Evolutionary conservation across 2,888 invertebrate genomes (phyloP).

Genomic region (Pseudoips prasinana): DNA sequence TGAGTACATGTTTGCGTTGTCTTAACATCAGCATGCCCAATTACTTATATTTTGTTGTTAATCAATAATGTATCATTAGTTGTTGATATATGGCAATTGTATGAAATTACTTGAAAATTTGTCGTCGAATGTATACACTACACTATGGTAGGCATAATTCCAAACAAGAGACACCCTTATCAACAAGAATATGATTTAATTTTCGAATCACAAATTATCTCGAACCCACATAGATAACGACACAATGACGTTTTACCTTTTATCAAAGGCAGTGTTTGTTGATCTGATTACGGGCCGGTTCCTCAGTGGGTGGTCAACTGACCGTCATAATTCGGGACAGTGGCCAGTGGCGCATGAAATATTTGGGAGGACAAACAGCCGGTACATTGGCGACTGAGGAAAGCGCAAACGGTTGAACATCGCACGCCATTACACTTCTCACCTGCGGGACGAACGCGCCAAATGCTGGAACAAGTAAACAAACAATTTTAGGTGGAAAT

Average conservation of each 20-base stretch:
- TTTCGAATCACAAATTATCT: background rate
- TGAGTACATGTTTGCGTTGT: too few species aligned
- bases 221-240: constrained; percentile 17
- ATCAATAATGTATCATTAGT: too few species aligned
- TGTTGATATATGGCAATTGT: too few species aligned
- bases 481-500: constrained; percentile 20
- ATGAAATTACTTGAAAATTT: too few species aligned
- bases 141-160: too few species aligned
- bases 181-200: too few species aligned
- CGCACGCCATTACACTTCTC: constrained; percentile 71
- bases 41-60: too few species aligned
- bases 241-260: constrained; percentile 61
- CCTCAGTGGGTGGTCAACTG: constrained; percentile 68
- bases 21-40: too few species aligned
- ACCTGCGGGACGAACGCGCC: constrained; percentile 47
- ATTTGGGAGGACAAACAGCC: constrained; percentile 54
- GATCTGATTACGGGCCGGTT: constrained; percentile 68
- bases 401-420: constrained; percentile 64
- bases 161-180: too few species aligned
- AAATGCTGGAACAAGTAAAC: constrained; percentile 31
- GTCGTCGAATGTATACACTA: too few species aligned
- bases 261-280: constrained; percentile 72
- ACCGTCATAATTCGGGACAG: constrained; percentile 78
- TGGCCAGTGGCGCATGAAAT: constrained; percentile 76
- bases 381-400: constrained; percentile 37